A percentile compares a stretch with the other conserved stretches of the same genome.
Evolutionary conservation across 2,797 vertebrate genomes (phyloP).

Genomic region (Carduelis carduelis): DNA sequence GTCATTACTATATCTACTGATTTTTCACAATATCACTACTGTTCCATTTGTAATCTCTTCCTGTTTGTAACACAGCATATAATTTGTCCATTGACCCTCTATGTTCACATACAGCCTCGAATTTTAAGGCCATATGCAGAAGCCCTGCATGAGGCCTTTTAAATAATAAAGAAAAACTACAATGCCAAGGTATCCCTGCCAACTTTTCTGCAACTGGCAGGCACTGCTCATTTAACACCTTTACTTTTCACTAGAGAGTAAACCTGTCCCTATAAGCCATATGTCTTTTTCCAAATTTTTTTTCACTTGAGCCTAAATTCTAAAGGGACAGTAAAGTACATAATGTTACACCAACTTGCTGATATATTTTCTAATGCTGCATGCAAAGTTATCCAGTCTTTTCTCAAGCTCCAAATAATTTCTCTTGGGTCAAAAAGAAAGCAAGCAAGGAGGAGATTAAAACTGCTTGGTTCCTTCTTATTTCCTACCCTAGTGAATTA

Average conservation of each 20-base stretch:
- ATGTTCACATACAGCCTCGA: not conserved
- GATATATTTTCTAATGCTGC: slow-evolving; percentile 25
- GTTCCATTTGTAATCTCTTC: not conserved
- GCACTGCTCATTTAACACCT: slow-evolving; percentile 47
- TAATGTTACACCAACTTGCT: not conserved
- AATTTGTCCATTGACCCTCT: not conserved
- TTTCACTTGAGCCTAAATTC: slow-evolving; percentile 41
- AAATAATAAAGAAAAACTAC: slow-evolving; percentile 26
- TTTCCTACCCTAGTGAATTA: not conserved
- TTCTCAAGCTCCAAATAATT: not conserved
- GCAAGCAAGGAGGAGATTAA: not conserved
- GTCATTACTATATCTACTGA: not conserved
- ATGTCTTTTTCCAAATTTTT: slow-evolving; percentile 41
- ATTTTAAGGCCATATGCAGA: not conserved
- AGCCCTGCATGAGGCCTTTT: not conserved
- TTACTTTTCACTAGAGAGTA: slow-evolving; percentile 33
- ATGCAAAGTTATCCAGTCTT: slow-evolving; percentile 32
- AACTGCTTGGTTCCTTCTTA: not conserved
- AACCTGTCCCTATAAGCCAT: slow-evolving; percentile 51
- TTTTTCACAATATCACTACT: not conserved
- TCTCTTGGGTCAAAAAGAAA: not conserved
- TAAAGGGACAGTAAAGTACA: slow-evolving; percentile 31
- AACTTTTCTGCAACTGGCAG: slow-evolving; percentile 23
- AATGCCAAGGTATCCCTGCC: slow-evolving; percentile 8
- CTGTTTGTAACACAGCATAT: not conserved